Conservation (phyloP, 2,888 invertebrate species). For the Julus scandinavius region DNA sequence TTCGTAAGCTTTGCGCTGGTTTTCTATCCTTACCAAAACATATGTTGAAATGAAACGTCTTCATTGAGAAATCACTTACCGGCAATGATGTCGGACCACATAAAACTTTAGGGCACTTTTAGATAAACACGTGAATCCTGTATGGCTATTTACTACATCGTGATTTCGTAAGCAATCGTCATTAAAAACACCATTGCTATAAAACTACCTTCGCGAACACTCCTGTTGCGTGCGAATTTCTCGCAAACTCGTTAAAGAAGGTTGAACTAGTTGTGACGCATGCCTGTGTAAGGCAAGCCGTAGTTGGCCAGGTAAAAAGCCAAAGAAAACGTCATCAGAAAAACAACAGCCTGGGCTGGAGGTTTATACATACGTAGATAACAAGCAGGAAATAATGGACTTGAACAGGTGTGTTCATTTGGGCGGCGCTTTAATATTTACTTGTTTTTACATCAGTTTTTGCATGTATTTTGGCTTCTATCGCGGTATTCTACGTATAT, state of each 20-base stretch:
- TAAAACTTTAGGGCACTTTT: constrained; percentile 21
- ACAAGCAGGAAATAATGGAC: constrained; percentile 41
- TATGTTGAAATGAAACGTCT: not conserved
- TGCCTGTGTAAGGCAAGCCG: constrained; percentile 23
- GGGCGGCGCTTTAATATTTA: constrained; percentile 30
- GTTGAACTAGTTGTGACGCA: constrained; percentile 45
- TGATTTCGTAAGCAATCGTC: constrained; percentile 27
- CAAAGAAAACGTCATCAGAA: constrained; percentile 21
- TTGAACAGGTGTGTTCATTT: constrained; percentile 38
- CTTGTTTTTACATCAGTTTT: not conserved
- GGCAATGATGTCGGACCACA: constrained; percentile 43
- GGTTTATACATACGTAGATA: not conserved
- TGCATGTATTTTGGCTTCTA: not conserved
- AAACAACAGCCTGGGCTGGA: not conserved
- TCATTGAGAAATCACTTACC: not conserved
- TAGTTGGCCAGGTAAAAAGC: constrained; percentile 26
- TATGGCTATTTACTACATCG: not conserved
- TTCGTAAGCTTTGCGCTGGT: constrained; percentile 46
- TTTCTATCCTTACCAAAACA: not conserved
- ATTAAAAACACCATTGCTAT: constrained; percentile 28
- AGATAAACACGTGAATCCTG: constrained; percentile 10
- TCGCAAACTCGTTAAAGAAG: constrained; percentile 39
- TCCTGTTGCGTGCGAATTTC: constrained; percentile 45
- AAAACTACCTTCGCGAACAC: constrained; percentile 45
- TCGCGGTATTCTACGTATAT: not conserved